Evolutionary conservation across 2,113 vertebrate genomes (phyloP).

Genomic region (Lasiurus borealis): DNA sequence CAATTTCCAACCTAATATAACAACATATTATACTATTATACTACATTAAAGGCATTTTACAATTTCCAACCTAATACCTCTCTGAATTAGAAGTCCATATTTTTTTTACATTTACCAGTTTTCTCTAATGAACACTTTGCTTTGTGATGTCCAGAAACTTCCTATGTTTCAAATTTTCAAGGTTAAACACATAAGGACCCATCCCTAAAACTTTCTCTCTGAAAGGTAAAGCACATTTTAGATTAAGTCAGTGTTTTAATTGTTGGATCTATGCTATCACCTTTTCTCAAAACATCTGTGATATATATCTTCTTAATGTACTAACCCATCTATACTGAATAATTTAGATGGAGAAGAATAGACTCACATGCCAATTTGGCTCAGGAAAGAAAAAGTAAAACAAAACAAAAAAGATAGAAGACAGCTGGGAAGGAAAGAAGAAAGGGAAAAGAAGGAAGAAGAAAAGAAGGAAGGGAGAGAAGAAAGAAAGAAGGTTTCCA

Average conservation of each 20-base stretch:
- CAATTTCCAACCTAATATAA: not conserved
- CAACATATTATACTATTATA: not conserved
- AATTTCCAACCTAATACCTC: not conserved
- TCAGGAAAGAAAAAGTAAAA: not conserved
- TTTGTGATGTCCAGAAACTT: slow-evolving; percentile 3
- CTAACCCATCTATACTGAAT: too few relatives aligned
- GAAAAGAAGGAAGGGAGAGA: rapidly evolving
- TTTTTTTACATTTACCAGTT: not conserved
- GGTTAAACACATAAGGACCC: not conserved
- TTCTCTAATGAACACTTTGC: not conserved
- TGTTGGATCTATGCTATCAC: too few relatives aligned
- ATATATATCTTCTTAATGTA: too few relatives aligned
- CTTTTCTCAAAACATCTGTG: too few relatives aligned
- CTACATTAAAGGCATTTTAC: not conserved
- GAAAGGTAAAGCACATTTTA: not conserved
- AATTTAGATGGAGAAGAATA: not conserved
- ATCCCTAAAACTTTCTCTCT: slow-evolving; percentile 17
- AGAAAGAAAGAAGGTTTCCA: not conserved
- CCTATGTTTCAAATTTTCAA: slow-evolving; percentile 21
- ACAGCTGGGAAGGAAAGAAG: not conserved
- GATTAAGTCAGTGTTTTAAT: too few relatives aligned
- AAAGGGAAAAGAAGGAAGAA: not conserved
- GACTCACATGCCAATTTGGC: not conserved
- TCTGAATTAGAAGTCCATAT: not conserved
- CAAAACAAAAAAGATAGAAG: not conserved